Base-by-base conservation (phyloP, 2,797 vertebrate genomes). In the Sebastes hubbsi region DNA sequence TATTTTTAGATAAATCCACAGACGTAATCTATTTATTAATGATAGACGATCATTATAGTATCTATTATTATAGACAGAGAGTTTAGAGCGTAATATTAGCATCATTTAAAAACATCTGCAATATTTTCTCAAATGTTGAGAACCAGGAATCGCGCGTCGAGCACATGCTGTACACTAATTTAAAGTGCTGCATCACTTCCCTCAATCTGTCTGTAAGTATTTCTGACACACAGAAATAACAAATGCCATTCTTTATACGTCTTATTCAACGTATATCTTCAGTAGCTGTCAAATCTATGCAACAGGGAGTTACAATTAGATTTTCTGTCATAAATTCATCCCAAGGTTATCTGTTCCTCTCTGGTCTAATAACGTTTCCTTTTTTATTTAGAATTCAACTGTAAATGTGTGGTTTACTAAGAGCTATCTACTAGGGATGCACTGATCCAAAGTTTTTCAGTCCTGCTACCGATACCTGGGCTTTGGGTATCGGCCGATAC, bases 231-330 rank as follows among this genome's bases (percentile, higher is more conserved):
- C 36, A 38, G 36, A 38, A 38, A 54, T 54, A 49, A 49, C 42
- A 52, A n/a, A 42, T 18, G 8, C 1, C 14, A 10, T 64, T 64
- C 29, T n/a, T 38, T 6, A 38, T 0, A 38, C 0, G 8, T 30
- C n/a, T 64, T 38, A 24, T 14, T 38, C 36, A 1, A 38, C 38
- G 7, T 38, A 5, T 16, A 38, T 25, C 2, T 67, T 30, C 18
- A 54, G 27, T 10, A 24, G n/a, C 36, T 38, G 36, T 38, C 36
- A 38, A 38, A 38, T 38, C 36, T 38, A 38, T 38, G 36, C 36
- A 38, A 38, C 36, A 38, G 8, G 14, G 8, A 7, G 13, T 69
- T 25, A 11, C n/a, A 59, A 42, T 42, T 7, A 2, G 29, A 46
- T 27, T 65, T 66, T n/a, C 10, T 66, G 42, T 52, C 10, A 12